These are phyloP conservation scores for Danaus melanippus DNA, from an alignment of 1,140 invertebrate species.

Conservation along the genomic window DNA sequence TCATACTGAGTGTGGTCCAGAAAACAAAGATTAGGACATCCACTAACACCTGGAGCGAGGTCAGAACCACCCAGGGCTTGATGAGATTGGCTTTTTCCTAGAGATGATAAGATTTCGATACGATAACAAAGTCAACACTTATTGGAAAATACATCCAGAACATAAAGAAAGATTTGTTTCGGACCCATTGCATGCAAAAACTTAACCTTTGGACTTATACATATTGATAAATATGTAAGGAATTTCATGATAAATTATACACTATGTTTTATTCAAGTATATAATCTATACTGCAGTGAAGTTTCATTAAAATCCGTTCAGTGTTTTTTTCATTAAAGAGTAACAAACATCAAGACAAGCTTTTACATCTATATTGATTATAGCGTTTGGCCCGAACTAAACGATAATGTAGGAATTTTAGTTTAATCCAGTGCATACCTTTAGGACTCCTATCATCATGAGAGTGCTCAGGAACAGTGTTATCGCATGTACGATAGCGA, in stretches of 20 bases:
- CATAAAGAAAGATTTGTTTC: background rate
- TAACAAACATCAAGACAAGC: no score
- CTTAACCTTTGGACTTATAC: background rate
- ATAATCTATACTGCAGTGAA: no score
- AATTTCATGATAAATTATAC: no score
- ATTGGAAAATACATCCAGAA: no score
- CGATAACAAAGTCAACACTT: no score
- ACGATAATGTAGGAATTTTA: no score
- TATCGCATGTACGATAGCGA: slow-evolving; percentile 32
- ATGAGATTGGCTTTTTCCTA: slow-evolving; percentile 44
- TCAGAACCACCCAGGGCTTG: slow-evolving; percentile 54
- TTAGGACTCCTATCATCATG: slow-evolving; percentile 42
- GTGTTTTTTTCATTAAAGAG: no score
- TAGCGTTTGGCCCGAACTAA: no score
- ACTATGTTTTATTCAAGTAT: no score
- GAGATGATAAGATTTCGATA: slow-evolving; percentile 7
- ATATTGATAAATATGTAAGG: no score
- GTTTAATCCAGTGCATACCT: slow-evolving; percentile 25
- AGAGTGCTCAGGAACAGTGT: slow-evolving; percentile 41
- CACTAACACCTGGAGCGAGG: slow-evolving; percentile 34
- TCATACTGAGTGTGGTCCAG: slow-evolving; percentile 42
- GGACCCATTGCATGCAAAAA: background rate
- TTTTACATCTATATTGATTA: no score
- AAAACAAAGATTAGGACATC: slow-evolving; percentile 43
- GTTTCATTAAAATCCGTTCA: no score